Evolutionary conservation across 2,113 vertebrate genomes (phyloP).

Genomic region (Myodes glareolus): DNA sequence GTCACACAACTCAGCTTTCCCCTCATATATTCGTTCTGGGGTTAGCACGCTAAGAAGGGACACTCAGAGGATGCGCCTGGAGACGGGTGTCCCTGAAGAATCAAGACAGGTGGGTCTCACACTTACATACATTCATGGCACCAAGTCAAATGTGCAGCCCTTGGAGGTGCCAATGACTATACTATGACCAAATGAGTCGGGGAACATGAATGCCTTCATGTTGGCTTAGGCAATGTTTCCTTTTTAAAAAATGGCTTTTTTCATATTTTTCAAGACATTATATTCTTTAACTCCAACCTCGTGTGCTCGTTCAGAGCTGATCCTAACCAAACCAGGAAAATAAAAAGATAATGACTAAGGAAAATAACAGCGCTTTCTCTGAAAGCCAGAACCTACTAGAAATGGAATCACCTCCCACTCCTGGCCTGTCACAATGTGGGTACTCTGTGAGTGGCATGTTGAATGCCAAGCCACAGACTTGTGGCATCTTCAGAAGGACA

Average conservation of each 20-base stretch:
- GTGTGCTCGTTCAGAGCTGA: neutral
- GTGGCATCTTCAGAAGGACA: neutral
- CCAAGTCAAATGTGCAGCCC: neutral
- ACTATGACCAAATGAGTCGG: neutral
- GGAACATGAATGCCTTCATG: too few species aligned
- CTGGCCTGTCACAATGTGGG: fast-evolving
- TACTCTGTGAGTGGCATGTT: fast-evolving
- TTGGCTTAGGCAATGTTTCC: neutral
- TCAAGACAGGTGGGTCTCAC: neutral
- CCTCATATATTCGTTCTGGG: neutral
- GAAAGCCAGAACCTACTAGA: neutral
- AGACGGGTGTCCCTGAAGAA: neutral
- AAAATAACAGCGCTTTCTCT: neutral
- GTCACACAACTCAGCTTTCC: neutral
- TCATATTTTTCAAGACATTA: neutral
- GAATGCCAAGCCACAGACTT: fast-evolving
- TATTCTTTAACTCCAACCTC: neutral
- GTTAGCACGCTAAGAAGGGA: neutral
- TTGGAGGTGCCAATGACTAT: neutral
- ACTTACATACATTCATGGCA: neutral
- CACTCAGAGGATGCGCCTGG: fast-evolving
- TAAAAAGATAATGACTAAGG: neutral
- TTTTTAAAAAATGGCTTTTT: neutral
- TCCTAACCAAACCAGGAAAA: neutral
- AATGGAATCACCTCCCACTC: neutral